Conservation (phyloP, 2,113 vertebrate genomes). For the Vulpes ferrilata region DNA sequence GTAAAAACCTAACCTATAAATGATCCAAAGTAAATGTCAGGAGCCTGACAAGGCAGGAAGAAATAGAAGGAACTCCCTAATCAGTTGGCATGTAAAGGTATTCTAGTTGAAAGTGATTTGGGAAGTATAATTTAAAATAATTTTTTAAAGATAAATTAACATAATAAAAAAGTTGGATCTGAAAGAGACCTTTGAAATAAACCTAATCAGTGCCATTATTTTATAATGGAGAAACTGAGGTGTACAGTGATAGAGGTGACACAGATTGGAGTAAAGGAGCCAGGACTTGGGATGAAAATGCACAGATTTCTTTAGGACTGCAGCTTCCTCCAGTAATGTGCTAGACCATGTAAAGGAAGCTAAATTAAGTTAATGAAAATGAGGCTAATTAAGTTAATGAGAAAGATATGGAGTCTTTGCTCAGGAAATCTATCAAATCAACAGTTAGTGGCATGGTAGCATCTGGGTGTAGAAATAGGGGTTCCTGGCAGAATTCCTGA, state of each 20-base stretch:
- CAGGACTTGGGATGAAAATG: neutral
- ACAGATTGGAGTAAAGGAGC: neutral
- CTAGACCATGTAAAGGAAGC: neutral
- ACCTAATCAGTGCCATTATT: neutral
- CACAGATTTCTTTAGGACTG: neutral
- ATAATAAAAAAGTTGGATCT: neutral
- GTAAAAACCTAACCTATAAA: neutral
- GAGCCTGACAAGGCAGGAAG: neutral
- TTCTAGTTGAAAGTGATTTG: neutral
- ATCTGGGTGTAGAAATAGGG: neutral
- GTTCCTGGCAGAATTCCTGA: neutral
- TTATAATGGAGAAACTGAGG: neutral
- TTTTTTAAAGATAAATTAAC: neutral
- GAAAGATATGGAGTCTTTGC: neutral
- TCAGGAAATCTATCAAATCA: neutral
- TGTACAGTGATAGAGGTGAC: neutral
- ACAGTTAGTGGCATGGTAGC: neutral
- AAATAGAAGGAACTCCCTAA: neutral
- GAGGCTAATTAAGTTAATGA: neutral
- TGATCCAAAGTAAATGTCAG: neutral
- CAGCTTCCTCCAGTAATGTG: neutral
- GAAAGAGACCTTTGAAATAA: neutral
- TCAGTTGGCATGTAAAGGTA: neutral
- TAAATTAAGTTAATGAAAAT: slow-evolving; percentile 29
- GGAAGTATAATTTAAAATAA: neutral